phyloP scores from a whole-genome alignment of 2,797 vertebrate genomes.

The Pseudocheirus occidentalis region DNA sequence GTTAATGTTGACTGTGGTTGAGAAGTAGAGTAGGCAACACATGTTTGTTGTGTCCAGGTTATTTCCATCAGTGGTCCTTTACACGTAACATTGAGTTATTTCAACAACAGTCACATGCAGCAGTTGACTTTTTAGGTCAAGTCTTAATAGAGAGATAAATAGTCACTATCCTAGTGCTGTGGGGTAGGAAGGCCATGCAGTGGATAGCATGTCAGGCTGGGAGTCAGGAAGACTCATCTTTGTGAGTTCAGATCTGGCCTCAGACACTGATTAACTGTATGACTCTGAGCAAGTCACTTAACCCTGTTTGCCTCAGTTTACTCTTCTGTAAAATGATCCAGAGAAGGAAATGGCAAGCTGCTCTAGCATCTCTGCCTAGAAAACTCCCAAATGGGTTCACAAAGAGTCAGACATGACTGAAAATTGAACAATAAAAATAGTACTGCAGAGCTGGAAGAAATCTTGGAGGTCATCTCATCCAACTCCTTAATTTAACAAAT shows the following conservation, averaged over 20 bases:
- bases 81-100: not conserved
- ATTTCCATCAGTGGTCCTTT: not conserved
- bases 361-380: not conserved
- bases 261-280: not conserved
- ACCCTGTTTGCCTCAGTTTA: not conserved
- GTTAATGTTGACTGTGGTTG: not conserved
- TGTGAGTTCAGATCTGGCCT: not conserved
- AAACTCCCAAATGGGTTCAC: not conserved
- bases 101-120: not conserved
- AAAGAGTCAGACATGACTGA: not conserved
- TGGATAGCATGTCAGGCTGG: not conserved
- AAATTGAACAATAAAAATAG: not conserved
- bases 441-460: not conserved
- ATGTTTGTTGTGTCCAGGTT: not conserved
- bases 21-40: too few species aligned
- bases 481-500: slow-evolving; percentile 26
- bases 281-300: not conserved
- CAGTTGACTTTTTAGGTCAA: not conserved
- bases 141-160: not conserved
- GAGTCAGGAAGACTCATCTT: not conserved
- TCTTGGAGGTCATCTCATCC: not conserved
- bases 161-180: not conserved
- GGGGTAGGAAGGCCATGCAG: not conserved
- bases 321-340: not conserved
- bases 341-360: not conserved